Evolutionary conservation across 1,140 invertebrate species (phyloP).

Genomic region (Hylaeus anthracinus): DNA sequence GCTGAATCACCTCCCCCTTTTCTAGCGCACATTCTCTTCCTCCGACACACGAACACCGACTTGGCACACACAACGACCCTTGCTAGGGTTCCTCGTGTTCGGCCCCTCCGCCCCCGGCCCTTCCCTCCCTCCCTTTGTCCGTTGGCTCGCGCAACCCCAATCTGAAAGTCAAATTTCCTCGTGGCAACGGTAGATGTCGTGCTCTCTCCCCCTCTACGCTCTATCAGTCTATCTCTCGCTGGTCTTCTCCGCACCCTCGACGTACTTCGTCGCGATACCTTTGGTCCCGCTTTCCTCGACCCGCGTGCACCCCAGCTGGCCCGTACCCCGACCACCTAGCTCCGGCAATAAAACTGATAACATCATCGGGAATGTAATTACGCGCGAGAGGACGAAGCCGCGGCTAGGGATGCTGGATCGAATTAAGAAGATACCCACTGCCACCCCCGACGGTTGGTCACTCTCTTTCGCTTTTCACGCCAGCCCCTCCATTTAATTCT

Average conservation of each 20-base stretch:
- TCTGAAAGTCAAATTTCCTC: conserved; percentile 79
- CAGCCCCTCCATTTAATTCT: conserved; percentile 35
- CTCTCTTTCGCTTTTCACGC: conserved; percentile 50
- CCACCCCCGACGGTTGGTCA: conserved; percentile 23
- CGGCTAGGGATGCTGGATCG: conserved; percentile 47
- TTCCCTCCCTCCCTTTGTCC: conserved; percentile 39
- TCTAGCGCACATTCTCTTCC: conserved; percentile 58
- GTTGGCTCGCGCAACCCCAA: conserved; percentile 69
- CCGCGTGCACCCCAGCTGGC: neutral
- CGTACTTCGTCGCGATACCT: conserved; percentile 28
- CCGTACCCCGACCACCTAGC: conserved; percentile 12
- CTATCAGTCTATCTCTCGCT: conserved; percentile 18
- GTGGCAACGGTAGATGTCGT: conserved; percentile 68
- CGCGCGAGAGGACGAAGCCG: conserved; percentile 61
- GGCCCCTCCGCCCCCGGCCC: conserved; percentile 6
- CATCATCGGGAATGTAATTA: conserved; percentile 78
- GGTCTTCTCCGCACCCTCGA: neutral
- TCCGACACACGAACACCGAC: conserved; percentile 61
- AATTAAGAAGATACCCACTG: conserved; percentile 63
- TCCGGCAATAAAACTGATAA: conserved; percentile 76
- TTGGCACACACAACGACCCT: conserved; percentile 56
- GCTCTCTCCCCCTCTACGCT: conserved; percentile 30
- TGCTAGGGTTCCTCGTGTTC: conserved; percentile 54
- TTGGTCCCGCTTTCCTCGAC: conserved; percentile 12
- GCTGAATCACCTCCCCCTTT: conserved; percentile 70